phyloP scores from a whole-genome alignment of 1,140 invertebrate species.

The Apis cerana region DNA sequence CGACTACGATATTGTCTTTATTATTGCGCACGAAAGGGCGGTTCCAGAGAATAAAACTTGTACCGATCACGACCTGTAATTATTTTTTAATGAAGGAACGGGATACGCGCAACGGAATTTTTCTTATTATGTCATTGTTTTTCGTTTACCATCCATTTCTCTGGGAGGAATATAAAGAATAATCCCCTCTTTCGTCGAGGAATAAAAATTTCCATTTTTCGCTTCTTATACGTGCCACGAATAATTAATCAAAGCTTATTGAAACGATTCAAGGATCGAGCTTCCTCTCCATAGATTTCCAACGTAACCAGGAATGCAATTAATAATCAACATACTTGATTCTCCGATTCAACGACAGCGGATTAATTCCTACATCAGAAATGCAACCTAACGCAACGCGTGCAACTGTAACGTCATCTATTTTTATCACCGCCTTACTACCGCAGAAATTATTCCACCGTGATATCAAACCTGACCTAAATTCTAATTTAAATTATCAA shows the following conservation, averaged over 20 bases:
- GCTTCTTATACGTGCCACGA: slow-evolving; percentile 10
- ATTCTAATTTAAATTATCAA: too few species aligned
- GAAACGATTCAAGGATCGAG: not conserved
- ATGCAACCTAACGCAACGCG: too few species aligned
- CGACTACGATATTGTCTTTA: slow-evolving; percentile 31
- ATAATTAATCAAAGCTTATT: not conserved
- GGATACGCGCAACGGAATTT: not conserved
- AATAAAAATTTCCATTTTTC: not conserved
- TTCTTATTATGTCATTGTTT: not conserved
- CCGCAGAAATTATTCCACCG: too few species aligned
- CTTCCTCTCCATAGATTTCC: not conserved
- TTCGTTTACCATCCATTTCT: too few species aligned
- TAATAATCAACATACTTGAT: not conserved
- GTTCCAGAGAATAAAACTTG: not conserved
- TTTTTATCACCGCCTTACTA: too few species aligned
- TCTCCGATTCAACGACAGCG: not conserved
- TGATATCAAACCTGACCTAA: too few species aligned
- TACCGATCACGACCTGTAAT: slow-evolving; percentile 30
- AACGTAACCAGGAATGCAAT: not conserved
- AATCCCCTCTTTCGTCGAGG: slow-evolving; percentile 36
- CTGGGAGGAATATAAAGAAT: not conserved
- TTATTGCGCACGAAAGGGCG: slow-evolving; percentile 19
- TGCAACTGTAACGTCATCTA: too few species aligned
- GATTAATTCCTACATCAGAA: not conserved
- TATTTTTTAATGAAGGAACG: slow-evolving; percentile 30